Evolutionary conservation across 2,113 vertebrate genomes (phyloP).

Genomic region (Probosciger aterrimus): DNA sequence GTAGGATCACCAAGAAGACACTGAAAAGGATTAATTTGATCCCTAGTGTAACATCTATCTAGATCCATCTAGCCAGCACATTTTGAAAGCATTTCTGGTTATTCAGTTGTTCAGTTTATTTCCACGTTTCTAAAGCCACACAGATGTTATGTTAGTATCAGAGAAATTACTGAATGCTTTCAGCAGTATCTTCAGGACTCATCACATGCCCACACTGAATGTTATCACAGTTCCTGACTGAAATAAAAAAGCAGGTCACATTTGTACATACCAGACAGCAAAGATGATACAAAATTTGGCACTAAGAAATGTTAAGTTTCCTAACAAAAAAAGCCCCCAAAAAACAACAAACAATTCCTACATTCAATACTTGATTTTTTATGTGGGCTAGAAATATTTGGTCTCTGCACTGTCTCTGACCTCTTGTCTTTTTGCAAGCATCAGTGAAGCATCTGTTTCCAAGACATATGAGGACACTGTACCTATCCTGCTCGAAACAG

Average conservation of each 20-base stretch:
- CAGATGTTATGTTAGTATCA: not conserved
- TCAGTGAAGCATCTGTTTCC: not conserved
- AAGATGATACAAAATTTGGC: not conserved
- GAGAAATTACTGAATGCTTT: slow-evolving; percentile 33
- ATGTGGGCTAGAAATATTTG: not conserved
- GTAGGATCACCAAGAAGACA: slow-evolving; percentile 3
- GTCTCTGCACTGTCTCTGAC: not conserved
- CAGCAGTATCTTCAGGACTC: not conserved
- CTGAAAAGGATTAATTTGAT: slow-evolving; percentile 47
- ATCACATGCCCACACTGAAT: not conserved
- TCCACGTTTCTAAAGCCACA: not conserved
- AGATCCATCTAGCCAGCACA: not conserved
- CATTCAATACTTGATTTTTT: not conserved
- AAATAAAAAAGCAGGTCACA: slow-evolving; percentile 24
- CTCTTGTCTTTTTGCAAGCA: not conserved
- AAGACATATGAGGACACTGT: not conserved
- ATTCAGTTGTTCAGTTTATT: slow-evolving; percentile 35
- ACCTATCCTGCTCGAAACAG: not conserved
- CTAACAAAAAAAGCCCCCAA: not conserved
- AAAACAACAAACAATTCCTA: not conserved
- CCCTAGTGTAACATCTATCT: slow-evolving; percentile 15
- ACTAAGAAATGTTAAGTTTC: not conserved
- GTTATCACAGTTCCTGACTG: not conserved
- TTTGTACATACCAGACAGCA: not conserved
- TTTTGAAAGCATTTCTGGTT: slow-evolving; percentile 41